Evolutionary conservation across 92 coral and sea anemone species (phyloP).

Genomic region (Nematostella vectensis): DNA sequence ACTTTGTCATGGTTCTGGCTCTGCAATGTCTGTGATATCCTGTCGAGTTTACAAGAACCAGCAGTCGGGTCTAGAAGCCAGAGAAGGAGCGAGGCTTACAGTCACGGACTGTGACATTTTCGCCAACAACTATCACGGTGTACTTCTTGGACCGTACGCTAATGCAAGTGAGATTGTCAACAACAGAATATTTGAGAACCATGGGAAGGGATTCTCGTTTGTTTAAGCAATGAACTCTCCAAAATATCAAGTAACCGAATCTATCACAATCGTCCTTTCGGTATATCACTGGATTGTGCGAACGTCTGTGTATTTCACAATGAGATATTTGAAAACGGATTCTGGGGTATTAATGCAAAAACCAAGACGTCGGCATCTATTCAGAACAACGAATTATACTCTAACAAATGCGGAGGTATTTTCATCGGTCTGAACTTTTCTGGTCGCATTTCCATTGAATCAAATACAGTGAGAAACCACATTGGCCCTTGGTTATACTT

Average conservation of each 20-base stretch:
- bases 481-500: conserved; percentile 45
- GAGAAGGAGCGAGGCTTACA: conserved; percentile 41
- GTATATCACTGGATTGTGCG: conserved; percentile 34
- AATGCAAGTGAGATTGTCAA: conserved; percentile 23
- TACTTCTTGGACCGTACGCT: conserved; percentile 32
- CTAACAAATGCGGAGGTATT: conserved; percentile 63
- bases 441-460: conserved; percentile 20
- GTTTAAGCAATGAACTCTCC: neutral
- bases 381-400: conserved; percentile 22
- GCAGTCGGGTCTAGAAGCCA: conserved; percentile 48
- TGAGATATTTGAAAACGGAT: conserved; percentile 44
- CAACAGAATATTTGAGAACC: conserved; percentile 54
- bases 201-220: conserved; percentile 34
- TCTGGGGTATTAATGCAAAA: conserved; percentile 33
- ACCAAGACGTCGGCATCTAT: conserved; percentile 22
- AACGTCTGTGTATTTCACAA: conserved; percentile 8
- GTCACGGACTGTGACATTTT: conserved; percentile 41
- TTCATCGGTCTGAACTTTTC: conserved; percentile 24
- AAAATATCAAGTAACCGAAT: conserved; percentile 25
- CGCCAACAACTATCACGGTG: conserved; percentile 38
- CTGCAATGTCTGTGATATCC: conserved; percentile 18
- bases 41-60: conserved; percentile 52
- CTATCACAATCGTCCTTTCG: conserved; percentile 55
- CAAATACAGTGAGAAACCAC: conserved; percentile 40
- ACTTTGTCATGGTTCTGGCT: conserved; percentile 23